Evolutionary conservation across 2,113 vertebrate genomes (phyloP).

Genomic region (Phaethornis superciliosus): DNA sequence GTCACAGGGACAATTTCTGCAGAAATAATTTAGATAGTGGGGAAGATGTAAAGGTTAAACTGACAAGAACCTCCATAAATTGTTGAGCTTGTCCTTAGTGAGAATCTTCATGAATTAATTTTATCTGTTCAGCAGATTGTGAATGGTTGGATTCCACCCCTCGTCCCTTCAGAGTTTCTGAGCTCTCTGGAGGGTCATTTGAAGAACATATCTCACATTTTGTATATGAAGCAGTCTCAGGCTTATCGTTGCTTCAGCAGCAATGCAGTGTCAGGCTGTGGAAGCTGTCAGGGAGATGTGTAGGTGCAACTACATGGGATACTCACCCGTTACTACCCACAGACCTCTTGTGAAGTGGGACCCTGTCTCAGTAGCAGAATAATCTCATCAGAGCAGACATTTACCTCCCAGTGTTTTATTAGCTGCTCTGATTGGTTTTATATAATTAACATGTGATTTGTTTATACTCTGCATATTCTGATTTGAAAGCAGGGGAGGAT

Average conservation of each 20-base stretch:
- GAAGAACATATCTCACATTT: constrained; percentile 49
- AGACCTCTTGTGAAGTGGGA: neutral
- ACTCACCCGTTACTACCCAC: neutral
- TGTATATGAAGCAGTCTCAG: constrained; percentile 44
- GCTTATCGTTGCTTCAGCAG: constrained; percentile 57
- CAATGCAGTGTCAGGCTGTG: constrained; percentile 50
- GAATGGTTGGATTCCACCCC: constrained; percentile 47
- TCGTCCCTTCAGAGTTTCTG: constrained; percentile 60
- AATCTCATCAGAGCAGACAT: neutral
- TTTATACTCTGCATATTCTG: neutral
- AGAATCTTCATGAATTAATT: neutral
- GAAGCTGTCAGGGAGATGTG: constrained; percentile 40
- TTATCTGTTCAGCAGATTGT: constrained; percentile 19
- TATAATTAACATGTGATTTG: neutral
- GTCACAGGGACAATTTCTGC: neutral
- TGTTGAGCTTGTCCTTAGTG: neutral
- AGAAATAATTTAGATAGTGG: neutral
- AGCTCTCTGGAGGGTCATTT: constrained; percentile 60
- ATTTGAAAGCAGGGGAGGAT: neutral
- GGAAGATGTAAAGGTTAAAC: neutral
- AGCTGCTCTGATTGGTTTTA: neutral
- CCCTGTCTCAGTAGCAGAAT: neutral
- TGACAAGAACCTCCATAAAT: neutral
- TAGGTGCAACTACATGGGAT: constrained; percentile 5
- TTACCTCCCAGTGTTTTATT: neutral